Evolutionary conservation across 2,888 invertebrate species (phyloP).

Genomic region (Venusia cambrica): DNA sequence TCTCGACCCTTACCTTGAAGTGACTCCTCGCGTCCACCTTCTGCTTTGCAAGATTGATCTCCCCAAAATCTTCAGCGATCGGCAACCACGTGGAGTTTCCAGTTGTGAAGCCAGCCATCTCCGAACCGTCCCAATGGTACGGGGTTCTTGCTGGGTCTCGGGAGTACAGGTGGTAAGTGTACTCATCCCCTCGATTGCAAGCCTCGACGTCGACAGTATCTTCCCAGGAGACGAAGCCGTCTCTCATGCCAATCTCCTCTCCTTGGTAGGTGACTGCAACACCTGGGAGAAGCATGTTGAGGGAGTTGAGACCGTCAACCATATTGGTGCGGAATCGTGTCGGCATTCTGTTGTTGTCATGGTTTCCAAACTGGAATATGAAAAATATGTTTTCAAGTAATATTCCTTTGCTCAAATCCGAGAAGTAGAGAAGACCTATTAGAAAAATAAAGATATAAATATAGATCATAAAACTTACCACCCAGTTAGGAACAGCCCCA

Average conservation of each 20-base stretch:
- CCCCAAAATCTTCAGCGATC: slow-evolving; percentile 81
- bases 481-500: slow-evolving; percentile 83
- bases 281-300: slow-evolving; percentile 87
- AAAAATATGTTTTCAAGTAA: too few relatives aligned
- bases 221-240: slow-evolving; percentile 79
- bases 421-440: too few relatives aligned
- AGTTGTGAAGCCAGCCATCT: slow-evolving; percentile 83
- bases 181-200: slow-evolving; percentile 72
- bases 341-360: slow-evolving; percentile 84
- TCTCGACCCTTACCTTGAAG: slow-evolving; percentile 68
- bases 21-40: slow-evolving; percentile 73
- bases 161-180: slow-evolving; percentile 73
- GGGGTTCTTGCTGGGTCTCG: slow-evolving; percentile 85
- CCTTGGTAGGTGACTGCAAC: slow-evolving; percentile 91
- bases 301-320: slow-evolving; percentile 85
- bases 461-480: slow-evolving; percentile 62
- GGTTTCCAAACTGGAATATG: slow-evolving; percentile 82
- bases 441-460: not conserved
- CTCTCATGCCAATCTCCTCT: slow-evolving; percentile 88
- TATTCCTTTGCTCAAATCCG: too few relatives aligned
- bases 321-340: slow-evolving; percentile 83
- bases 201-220: slow-evolving; percentile 82
- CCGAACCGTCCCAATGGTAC: slow-evolving; percentile 82
- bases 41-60: slow-evolving; percentile 80
- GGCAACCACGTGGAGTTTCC: slow-evolving; percentile 84